Conservation (phyloP, 2,797 vertebrate species). For the Anguilla anguilla region DNA sequence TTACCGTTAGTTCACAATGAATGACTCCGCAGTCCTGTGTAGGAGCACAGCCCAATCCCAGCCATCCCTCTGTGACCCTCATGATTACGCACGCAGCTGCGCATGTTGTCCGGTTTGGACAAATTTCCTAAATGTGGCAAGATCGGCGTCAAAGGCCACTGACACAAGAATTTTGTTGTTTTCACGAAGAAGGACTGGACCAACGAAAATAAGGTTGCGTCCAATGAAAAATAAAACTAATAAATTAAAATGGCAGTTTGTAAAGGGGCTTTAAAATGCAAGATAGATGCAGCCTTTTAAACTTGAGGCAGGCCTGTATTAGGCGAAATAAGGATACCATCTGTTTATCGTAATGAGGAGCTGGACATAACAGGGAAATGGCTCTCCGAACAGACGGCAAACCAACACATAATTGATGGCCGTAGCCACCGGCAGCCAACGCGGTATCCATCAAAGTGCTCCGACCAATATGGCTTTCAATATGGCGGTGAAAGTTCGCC, state of each 20-base stretch:
- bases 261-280: not conserved
- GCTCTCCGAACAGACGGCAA: not conserved
- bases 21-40: too few relatives aligned
- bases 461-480: not conserved
- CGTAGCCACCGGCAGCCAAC: not conserved
- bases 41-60: too few relatives aligned
- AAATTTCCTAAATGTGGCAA: too few relatives aligned
- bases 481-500: not conserved
- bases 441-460: not conserved
- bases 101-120: too few relatives aligned
- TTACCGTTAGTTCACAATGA: too few relatives aligned
- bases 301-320: not conserved
- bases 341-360: not conserved
- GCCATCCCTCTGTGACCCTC: too few relatives aligned
- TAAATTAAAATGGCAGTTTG: not conserved
- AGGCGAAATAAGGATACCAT: not conserved
- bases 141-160: too few relatives aligned
- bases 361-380: not conserved
- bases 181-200: too few relatives aligned
- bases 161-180: too few relatives aligned
- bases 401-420: not conserved
- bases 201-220: not conserved
- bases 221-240: not conserved
- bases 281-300: not conserved
- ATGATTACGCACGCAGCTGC: too few relatives aligned